Base-by-base conservation (phyloP, 2,888 invertebrate genomes). In the Melinopterus prodromus region DNA sequence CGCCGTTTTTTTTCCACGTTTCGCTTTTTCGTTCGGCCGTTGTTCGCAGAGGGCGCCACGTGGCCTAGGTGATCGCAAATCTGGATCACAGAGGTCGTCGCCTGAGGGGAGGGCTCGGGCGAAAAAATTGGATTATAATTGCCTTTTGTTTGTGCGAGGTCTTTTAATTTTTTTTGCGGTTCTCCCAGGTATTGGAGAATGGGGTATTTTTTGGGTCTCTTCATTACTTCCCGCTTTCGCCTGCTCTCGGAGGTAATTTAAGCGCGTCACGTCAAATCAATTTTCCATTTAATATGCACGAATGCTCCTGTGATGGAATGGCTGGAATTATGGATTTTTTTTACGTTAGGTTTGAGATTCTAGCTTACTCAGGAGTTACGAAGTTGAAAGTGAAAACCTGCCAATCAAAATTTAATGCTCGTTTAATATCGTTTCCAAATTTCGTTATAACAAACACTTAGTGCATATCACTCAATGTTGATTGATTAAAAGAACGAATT, bases 111-210 rank as follows among this genome's bases (percentile, higher is more conserved):
- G 12, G 53, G 12, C 0, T 2, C 12, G 9, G 53, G 53, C 53
- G 53, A 53, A 53, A 53, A 53, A 53, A 53, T 53, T 53, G 53
- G 53, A 53, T 53, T 53, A 53, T 53, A 53, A 53, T 53, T 53
- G 53, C 9, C 53, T 53, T 53, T 53, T 53, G 53, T 53, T 53
- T 53, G 53, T 53, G 12, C 53, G 53, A 12, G 53, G 26, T 26
- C 53, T 53, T 53, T 53, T 53, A 53, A 53, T 53, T 53, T 53
- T 26, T 26, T 53, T 53, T 53, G 53, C 12, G 53, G 53, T 53
- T 12, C 53, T 53, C 53, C 5, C 9, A 53, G 53, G 53, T 53
- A 53, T 53, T 53, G 53, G 53, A 53, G 53, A 53, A 53, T 53
- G 53, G 53, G 53, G 53, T 53, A 53, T 53, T 53, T 26, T 53